A percentile compares a stretch with the other conserved stretches of the same genome.
Evolutionary conservation across 1,140 invertebrate genomes (phyloP).

Genomic region (Tetraneura akinire): DNA sequence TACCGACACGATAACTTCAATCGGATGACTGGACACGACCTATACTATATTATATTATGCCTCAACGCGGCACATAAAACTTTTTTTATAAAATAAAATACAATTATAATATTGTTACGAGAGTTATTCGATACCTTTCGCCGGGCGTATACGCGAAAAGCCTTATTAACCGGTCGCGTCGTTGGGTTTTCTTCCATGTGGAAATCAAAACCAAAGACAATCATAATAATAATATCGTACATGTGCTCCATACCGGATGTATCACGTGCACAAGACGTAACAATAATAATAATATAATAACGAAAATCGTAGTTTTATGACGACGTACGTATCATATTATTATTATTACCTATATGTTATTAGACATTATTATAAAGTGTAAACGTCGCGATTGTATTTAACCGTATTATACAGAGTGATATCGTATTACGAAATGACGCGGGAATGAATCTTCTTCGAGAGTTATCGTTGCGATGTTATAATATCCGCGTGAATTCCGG

Average conservation of each 20-base stretch:
- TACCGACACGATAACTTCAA: neutral
- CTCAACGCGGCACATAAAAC: no score
- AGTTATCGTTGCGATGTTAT: no score
- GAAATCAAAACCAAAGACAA: constrained; percentile 1
- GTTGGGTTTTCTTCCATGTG: constrained; percentile 10
- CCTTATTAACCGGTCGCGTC: neutral
- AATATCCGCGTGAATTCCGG: no score
- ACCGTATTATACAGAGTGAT: neutral
- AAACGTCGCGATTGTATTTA: neutral
- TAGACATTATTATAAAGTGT: neutral
- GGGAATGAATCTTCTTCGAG: no score
- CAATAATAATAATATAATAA: neutral
- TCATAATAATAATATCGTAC: no score
- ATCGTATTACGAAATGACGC: no score
- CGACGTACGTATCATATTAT: neutral
- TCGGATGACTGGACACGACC: constrained; percentile 18
- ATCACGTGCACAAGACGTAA: neutral
- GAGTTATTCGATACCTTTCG: constrained; percentile 8
- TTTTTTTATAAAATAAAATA: no score
- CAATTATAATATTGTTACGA: neutral
- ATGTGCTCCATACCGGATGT: constrained; percentile 14
- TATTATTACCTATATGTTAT: neutral
- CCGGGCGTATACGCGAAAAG: neutral
- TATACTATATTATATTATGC: no score
- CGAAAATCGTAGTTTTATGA: neutral